Percentiles rank a stretch among this genome's conserved stretches.
Evolutionary conservation across 2,888 invertebrate species (phyloP).

Genomic region (Rhingia rostrata): DNA sequence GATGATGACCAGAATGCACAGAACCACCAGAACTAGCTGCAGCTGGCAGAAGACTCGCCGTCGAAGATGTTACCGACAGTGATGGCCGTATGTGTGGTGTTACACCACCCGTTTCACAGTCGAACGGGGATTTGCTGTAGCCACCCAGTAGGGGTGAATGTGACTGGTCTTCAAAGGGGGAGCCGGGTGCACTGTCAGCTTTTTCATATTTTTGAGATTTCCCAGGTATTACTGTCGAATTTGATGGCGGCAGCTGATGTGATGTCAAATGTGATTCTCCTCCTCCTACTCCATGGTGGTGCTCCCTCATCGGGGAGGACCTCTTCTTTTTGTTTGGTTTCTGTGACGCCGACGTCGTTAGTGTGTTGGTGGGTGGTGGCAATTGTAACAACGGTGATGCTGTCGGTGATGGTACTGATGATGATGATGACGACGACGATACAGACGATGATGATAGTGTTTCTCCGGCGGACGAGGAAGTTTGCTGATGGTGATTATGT

Average conservation of each 20-base stretch:
- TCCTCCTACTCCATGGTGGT: not conserved
- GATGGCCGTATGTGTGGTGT: constrained; percentile 62
- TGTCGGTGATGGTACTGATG: constrained; percentile 55
- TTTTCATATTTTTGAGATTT: constrained; percentile 80
- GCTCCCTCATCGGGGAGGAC: constrained; percentile 3
- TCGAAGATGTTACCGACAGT: constrained; percentile 68
- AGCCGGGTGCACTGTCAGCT: constrained; percentile 41
- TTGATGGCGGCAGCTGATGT: constrained; percentile 48
- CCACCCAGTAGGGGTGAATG: constrained; percentile 40
- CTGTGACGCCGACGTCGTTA: constrained; percentile 13
- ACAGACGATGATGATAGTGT: constrained; percentile 61
- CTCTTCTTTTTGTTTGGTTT: constrained; percentile 46
- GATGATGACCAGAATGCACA: constrained; percentile 64
- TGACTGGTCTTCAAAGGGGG: constrained; percentile 46
- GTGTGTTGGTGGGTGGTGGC: constrained; percentile 29
- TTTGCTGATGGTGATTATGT: constrained; percentile 68
- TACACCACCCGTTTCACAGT: constrained; percentile 48
- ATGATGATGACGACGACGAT: constrained; percentile 43
- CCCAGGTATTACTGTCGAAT: constrained; percentile 76
- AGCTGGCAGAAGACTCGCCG: constrained; percentile 60
- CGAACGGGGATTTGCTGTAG: constrained; percentile 35
- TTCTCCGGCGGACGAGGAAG: constrained; percentile 61
- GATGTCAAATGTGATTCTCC: constrained; percentile 48
- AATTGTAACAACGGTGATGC: constrained; percentile 64
- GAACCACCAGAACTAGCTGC: constrained; percentile 34